Evolutionary conservation across 2,797 vertebrate species (phyloP), one percentile per base, ranked within the genome.

Genomic region (Poecilia wingei): DNA sequence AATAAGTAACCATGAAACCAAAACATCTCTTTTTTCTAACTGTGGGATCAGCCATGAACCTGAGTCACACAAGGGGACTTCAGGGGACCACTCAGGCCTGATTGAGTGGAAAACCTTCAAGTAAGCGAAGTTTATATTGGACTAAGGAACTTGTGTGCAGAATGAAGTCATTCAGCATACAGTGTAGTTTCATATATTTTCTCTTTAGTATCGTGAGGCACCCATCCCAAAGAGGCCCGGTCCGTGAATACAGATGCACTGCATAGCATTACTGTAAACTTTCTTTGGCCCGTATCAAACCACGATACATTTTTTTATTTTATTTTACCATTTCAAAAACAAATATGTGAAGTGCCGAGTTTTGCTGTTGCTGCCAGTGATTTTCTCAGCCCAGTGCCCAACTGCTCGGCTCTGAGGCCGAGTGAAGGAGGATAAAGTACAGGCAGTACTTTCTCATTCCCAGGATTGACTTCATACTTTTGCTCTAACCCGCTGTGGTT

Each of bases 1-100:
- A 87, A 90, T 90, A 93, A 94, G 91, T 94, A 93, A 92, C 85
- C 91, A 86, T 93, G 89, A 92, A 95, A 94, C 92, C 93, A 86
- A 90, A 92, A 91, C 85, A 82, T 87, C 84, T 93, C 83, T 87
- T 90, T 94, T 94, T 91, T 87, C 90, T 92, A 86, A 84, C 87
- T 88, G 87, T 93, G 79, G 89, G 86, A 90, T 89, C 79, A 86
- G 91, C 79, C 75, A 18, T 87, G 82, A 89, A 87, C 77, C 81
- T 84, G 78, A 82, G 81, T 87, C 84, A 81, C 84, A 80, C 87
- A 71, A 77, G 80, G 84, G 88, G 88, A 79, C 80, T 76, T 0
- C 1, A 84, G 77, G 75, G 79, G 83, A 81, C 85, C 61, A 68
- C 82, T 71, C 79, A 85, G 86, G 81, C 76, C 83, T 87, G 88